Evolutionary conservation across 1,140 invertebrate species (phyloP).

Genomic region (Pollicipes pollicipes): DNA sequence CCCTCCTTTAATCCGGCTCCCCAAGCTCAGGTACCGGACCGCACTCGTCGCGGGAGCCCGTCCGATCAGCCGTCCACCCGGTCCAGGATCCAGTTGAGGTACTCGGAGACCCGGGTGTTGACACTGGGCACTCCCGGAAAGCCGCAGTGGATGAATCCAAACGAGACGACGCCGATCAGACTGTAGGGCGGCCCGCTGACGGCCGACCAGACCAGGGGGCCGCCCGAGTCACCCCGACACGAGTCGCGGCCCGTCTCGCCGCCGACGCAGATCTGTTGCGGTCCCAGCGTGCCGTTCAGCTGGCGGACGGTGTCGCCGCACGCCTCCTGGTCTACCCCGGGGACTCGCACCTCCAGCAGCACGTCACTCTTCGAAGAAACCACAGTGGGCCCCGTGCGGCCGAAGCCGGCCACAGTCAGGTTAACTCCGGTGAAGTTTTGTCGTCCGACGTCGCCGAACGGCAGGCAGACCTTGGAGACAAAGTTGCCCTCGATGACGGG

Average conservation of each 20-base stretch:
- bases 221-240: constrained; percentile 52
- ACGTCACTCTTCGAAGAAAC: constrained; percentile 26
- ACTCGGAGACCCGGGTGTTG: background rate
- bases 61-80: no score
- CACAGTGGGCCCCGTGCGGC: constrained; percentile 17
- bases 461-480: background rate
- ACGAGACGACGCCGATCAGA: background rate
- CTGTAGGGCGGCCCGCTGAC: background rate
- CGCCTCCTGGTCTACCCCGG: background rate
- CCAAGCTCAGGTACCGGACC: no score
- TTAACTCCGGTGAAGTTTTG: constrained; percentile 34
- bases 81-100: background rate
- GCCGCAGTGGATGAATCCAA: background rate
- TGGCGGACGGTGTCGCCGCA: background rate
- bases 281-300: background rate
- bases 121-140: background rate
- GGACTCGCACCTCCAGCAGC: background rate
- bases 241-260: constrained; percentile 34
- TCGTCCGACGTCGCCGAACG: constrained; percentile 32
- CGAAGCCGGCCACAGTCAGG: constrained; percentile 23
- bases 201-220: constrained; percentile 35
- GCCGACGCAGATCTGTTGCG: constrained; percentile 21
- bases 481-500: constrained; percentile 25
- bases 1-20: no score
- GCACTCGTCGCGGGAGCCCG: no score